Base-by-base conservation (phyloP, 2,888 invertebrate species). In the Mylabris sibirica region DNA sequence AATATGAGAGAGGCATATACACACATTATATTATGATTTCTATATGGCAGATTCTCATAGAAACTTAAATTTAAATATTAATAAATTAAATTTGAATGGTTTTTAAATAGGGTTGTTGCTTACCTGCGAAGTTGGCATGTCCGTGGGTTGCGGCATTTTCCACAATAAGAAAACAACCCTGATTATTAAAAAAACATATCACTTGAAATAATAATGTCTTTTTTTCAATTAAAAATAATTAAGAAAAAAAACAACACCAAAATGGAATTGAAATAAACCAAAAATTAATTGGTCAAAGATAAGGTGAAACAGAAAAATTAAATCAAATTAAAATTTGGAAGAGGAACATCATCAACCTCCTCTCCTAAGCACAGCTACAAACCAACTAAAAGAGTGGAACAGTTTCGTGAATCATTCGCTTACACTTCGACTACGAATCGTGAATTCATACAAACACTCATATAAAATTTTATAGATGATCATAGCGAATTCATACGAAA, bases 91-190 rank as follows among this genome's bases (percentile, higher is more conserved):
- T 49, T 49, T 20, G n/a, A 20, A 0, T 49, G 17, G 14, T 20
- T 20, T 49, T 49, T 53, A 49, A 24, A 24, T 49, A 26, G 53
- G 53, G 44, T 3, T 26, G 61, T 24, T 38, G 26, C 65, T 63
- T 68, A 70, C 70, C 70, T 70, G 70, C 63, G 70, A 65, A 63
- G 70, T 65, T 63, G 70, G 65, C 68, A 70, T 66, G 67, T 70
- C 70, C 70, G 66, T 70, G 59, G 70, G 70, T 70, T 70, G 70
- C 11, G 70, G 70, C 70, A 70, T 70, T 63, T 38, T 49, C 17
- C 20, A 11, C 5, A 20, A 49, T 20, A 49, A 49, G 20, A 44
- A 44, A 44, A 41, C n/a, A 5, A 49, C 20, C 20, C 49, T 22
- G 20, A 20, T 49, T 20, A 20, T 44, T 12, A 20, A 20, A 49